Conservation (phyloP, 2,888 invertebrate species). For the Erpobdella octoculata region DNA sequence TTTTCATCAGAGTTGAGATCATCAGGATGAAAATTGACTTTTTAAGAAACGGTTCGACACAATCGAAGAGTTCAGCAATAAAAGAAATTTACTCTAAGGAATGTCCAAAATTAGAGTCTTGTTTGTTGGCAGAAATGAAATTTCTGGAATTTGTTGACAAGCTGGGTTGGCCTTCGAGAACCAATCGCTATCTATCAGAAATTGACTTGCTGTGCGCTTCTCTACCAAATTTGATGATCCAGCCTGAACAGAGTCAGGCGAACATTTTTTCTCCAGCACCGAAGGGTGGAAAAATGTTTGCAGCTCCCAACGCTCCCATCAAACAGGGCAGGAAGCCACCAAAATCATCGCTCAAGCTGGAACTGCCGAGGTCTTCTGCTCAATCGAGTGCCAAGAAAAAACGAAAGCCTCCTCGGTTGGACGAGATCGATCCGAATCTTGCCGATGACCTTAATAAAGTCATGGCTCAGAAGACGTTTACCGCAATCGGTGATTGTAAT, state of each 20-base stretch:
- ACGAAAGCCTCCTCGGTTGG: background rate
- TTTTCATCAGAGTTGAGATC: background rate
- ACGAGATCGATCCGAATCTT: background rate
- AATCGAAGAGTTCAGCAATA: too few relatives aligned
- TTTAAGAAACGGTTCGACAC: too few relatives aligned
- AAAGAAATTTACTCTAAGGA: too few relatives aligned
- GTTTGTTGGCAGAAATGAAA: too few relatives aligned
- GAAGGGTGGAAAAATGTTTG: background rate
- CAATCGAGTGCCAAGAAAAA: background rate
- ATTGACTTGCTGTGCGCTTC: background rate
- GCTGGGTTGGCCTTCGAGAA: background rate
- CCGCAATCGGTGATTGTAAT: background rate
- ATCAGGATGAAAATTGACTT: background rate
- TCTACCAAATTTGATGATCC: background rate
- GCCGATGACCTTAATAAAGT: background rate
- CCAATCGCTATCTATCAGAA: conserved; percentile 7
- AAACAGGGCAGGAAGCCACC: conserved; percentile 17
- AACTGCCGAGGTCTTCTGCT: conserved; percentile 3
- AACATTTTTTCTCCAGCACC: background rate
- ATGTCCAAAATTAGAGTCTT: too few relatives aligned
- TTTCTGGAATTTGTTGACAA: background rate
- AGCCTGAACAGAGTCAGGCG: background rate
- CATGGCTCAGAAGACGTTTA: background rate
- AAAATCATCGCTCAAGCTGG: background rate
- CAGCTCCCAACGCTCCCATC: conserved; percentile 6